phyloP scores from a whole-genome alignment of 2,113 vertebrate species.

The Leucoraja erinaceus region DNA sequence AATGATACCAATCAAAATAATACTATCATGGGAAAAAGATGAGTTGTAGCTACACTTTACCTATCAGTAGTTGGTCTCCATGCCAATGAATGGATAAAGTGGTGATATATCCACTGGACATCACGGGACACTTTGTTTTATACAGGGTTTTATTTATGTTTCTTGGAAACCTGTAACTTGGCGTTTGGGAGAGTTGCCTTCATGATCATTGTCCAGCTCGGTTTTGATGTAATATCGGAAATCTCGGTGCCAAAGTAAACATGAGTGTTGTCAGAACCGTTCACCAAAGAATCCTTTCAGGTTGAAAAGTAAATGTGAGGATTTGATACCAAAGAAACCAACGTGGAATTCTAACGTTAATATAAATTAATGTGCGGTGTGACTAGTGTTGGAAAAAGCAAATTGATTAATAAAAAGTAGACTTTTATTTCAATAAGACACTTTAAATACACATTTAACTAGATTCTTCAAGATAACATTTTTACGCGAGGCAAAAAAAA shows the following conservation, averaged over 20 bases:
- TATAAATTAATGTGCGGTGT: background rate
- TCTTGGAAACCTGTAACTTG: background rate
- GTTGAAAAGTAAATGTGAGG: conserved; percentile 31
- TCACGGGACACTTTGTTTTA: background rate
- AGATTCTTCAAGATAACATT: conserved; percentile 36
- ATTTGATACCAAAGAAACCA: background rate
- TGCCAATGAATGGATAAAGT: conserved; percentile 7
- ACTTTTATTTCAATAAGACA: conserved; percentile 31
- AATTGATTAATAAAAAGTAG: conserved; percentile 18
- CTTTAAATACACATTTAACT: conserved; percentile 34
- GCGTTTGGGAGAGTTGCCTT: background rate
- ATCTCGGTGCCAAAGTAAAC: conserved; percentile 7
- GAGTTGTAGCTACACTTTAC: background rate
- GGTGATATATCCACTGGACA: background rate
- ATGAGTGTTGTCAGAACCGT: background rate
- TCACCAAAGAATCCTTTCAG: background rate
- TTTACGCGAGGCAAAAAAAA: background rate
- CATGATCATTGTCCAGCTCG: background rate
- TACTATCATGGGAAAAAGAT: background rate
- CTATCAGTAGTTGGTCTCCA: background rate
- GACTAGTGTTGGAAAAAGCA: background rate
- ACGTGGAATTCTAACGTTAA: background rate
- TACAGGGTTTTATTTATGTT: background rate
- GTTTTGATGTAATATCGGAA: background rate
- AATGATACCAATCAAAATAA: background rate